phyloP scores from a whole-genome alignment of 2,888 invertebrate genomes.

The Calameuta pallipes region DNA sequence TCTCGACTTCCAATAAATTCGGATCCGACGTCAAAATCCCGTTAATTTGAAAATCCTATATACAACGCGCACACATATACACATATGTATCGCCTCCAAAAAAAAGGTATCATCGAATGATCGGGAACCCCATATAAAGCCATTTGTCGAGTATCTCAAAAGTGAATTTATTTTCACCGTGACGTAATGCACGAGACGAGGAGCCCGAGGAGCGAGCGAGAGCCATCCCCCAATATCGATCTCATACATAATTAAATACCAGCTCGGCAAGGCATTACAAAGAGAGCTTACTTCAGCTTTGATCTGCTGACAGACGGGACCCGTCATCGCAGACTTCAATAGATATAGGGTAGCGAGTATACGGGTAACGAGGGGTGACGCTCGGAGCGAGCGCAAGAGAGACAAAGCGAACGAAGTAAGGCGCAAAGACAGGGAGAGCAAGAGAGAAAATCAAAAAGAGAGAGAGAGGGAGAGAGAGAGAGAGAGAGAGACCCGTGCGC shows the following conservation, averaged over 20 bases:
- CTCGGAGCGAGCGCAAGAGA: not conserved
- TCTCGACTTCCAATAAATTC: not conserved
- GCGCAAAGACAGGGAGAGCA: not conserved
- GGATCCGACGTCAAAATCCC: too few species aligned
- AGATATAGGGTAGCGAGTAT: slow-evolving; percentile 28
- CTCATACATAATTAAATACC: slow-evolving; percentile 66
- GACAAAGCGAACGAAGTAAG: not conserved
- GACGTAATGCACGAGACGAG: slow-evolving; percentile 8
- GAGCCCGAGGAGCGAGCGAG: slow-evolving; percentile 32
- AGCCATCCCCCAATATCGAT: slow-evolving; percentile 60
- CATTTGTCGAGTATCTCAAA: not conserved
- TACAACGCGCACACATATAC: too few species aligned
- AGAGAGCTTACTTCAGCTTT: slow-evolving; percentile 65
- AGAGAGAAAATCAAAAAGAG: slow-evolving; percentile 11
- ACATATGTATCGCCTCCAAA: too few species aligned
- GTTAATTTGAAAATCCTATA: too few species aligned
- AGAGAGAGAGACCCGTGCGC: not conserved
- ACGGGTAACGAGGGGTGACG: not conserved
- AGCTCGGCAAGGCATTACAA: slow-evolving; percentile 63
- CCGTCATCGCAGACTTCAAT: slow-evolving; percentile 65
- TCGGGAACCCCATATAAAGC: not conserved
- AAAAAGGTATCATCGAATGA: not conserved
- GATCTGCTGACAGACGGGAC: slow-evolving; percentile 65
- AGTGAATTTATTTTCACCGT: slow-evolving; percentile 16
- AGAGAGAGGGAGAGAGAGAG: not conserved